Conservation (phyloP, 2,113 vertebrate species). For the Bos indicus region DNA sequence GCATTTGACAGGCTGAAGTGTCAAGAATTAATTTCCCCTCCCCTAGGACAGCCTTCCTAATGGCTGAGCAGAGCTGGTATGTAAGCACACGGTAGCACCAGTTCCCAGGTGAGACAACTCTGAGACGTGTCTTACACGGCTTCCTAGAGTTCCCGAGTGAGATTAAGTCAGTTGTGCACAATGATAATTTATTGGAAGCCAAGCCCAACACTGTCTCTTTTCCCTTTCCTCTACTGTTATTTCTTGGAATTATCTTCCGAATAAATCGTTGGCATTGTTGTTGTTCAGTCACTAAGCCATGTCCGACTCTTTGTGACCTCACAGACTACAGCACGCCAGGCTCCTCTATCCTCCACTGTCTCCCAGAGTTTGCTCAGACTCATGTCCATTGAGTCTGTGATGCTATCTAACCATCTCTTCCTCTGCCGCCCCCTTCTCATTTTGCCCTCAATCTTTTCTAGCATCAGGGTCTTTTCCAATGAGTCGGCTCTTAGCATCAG, state of each 20-base stretch:
- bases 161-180: not conserved
- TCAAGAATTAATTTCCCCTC: not conserved
- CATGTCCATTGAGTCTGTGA: not conserved
- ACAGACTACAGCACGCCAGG: not conserved
- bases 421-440: not conserved
- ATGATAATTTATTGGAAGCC: not conserved
- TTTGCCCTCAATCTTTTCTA: not conserved
- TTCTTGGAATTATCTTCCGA: not conserved
- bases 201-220: not conserved
- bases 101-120: not conserved
- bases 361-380: not conserved
- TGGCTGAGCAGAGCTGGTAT: not conserved
- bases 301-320: not conserved
- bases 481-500: not conserved
- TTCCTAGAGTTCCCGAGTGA: not conserved
- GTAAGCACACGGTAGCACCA: not conserved
- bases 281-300: not conserved
- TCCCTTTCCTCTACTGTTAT: not conserved
- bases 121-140: too few species aligned
- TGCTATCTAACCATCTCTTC: not conserved
- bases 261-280: not conserved
- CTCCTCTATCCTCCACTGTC: not conserved
- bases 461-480: not conserved
- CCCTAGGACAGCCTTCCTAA: not conserved
- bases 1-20: not conserved